phyloP scores from a whole-genome alignment of 2,888 invertebrate genomes.

The Megalurothrips usitatus region DNA sequence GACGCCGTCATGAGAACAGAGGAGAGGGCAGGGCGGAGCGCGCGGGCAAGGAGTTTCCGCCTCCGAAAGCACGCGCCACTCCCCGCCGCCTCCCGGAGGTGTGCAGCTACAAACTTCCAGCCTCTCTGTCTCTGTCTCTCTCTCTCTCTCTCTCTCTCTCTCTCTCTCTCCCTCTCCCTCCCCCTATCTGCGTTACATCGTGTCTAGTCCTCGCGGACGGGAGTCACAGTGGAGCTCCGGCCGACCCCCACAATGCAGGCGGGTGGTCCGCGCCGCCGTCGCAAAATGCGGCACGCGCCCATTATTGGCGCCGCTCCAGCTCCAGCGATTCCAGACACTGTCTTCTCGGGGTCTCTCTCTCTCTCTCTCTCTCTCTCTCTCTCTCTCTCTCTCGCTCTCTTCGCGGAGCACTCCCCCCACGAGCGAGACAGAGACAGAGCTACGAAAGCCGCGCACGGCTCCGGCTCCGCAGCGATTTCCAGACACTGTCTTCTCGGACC shows the following conservation, averaged over 20 bases:
- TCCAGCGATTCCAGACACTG: background rate
- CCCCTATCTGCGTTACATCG: background rate
- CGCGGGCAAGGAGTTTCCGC: background rate
- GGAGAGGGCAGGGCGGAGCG: background rate
- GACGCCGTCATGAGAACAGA: too few species aligned
- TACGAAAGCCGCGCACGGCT: too few species aligned
- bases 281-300: background rate
- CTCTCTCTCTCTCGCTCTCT: too few species aligned
- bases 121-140: background rate
- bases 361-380: too few species aligned
- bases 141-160: background rate
- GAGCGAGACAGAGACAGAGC: too few species aligned
- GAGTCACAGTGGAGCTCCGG: too few species aligned
- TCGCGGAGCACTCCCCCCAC: too few species aligned
- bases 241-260: background rate
- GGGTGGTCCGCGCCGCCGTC: background rate
- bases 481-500: too few species aligned
- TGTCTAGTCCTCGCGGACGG: background rate
- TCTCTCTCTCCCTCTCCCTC: background rate
- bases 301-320: constrained; percentile 17
- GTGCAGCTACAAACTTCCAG: background rate
- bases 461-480: too few species aligned
- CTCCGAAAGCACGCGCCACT: background rate
- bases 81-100: background rate
- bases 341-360: too few species aligned